Evolutionary conservation across 2,113 vertebrate species (phyloP).

Genomic region (Microcebus ravelobensis): DNA sequence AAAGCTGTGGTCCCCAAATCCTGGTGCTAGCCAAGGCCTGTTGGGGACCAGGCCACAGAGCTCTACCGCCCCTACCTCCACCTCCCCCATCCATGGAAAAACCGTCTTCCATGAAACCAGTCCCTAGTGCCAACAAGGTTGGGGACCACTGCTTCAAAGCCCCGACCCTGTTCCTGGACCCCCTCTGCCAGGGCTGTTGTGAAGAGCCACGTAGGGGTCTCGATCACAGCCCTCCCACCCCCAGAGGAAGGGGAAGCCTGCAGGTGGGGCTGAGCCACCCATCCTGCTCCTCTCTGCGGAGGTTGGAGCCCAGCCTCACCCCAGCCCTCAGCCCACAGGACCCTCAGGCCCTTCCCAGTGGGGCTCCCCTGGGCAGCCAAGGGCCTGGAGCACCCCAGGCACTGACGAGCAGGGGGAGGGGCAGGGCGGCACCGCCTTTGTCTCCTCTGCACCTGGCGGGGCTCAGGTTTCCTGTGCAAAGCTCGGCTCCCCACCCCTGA

Average conservation of each 20-base stretch:
- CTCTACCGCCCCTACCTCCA: no score
- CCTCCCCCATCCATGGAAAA: no score
- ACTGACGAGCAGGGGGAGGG: no score
- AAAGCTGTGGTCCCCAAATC: neutral
- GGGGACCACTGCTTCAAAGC: neutral
- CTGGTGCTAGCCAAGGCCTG: no score
- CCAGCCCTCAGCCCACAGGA: neutral
- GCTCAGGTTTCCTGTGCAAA: slow-evolving; percentile 66
- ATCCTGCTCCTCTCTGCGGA: neutral
- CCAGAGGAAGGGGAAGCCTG: neutral
- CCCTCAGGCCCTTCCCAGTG: neutral
- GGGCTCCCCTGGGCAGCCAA: neutral
- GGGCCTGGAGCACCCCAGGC: neutral
- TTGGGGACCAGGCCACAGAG: no score
- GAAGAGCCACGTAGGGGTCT: neutral
- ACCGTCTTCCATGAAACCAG: no score
- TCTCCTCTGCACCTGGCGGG: slow-evolving; percentile 67
- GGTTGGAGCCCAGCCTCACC: neutral
- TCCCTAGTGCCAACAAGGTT: no score
- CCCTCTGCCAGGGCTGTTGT: neutral
- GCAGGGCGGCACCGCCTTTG: neutral
- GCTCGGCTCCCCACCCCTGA: neutral
- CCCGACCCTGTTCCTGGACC: neutral
- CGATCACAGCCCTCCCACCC: neutral
- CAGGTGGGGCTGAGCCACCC: neutral